Evolutionary conservation across 2,113 vertebrate genomes (phyloP), one percentile per base, ranked within the genome.

Genomic region (Penelope pileata): DNA sequence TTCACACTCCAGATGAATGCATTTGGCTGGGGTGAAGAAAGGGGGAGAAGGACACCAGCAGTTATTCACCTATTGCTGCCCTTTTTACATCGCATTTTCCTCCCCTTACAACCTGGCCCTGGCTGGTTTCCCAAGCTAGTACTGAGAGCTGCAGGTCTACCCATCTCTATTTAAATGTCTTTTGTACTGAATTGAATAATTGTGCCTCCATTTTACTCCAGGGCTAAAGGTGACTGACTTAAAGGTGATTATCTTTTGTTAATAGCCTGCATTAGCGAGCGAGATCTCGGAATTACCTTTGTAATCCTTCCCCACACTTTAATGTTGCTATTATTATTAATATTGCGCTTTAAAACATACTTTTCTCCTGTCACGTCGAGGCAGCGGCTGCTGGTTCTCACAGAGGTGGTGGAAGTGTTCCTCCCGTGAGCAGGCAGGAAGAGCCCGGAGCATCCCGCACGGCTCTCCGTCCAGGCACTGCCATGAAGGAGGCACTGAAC

Each of bases 311-410:
- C 80, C 92, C 85, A 81, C 58, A 66, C 66, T 96, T 97, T 96
- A 97, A 96, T 95, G 94, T 96, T 96, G 88, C 94, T 90, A 90
- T 96, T 94, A 94, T 95, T 97, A 97, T 97, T 97, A 97, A 96
- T 92, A 95, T 69, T 90, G 87, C 88, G 92, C 86, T 90, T 93
- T 93, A 82, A 96, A 94, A 87, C 66, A 73, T 81, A 63, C 58
- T 95, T 90, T 67, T 92, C 95, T 94, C 64, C 77, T 94, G 83
- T 75, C 83, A 53, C 5, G 18, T 40, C 21, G 34, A 76, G 81
- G 58, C 53, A 67, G 66, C 2, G 1, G 77, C 68, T 78, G 54
- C 74, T 83, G 78, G 23, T 83, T 80, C 83, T 68, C 34, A 40
- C 12, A 3, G 54, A 42, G n/a, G 2, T 22, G 50, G 60, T 34